Evolutionary conservation across 37 sponge, comb jelly and placozoan species (phyloP), one percentile per base, ranked within the genome.

Genomic region (Geodia barretti): DNA sequence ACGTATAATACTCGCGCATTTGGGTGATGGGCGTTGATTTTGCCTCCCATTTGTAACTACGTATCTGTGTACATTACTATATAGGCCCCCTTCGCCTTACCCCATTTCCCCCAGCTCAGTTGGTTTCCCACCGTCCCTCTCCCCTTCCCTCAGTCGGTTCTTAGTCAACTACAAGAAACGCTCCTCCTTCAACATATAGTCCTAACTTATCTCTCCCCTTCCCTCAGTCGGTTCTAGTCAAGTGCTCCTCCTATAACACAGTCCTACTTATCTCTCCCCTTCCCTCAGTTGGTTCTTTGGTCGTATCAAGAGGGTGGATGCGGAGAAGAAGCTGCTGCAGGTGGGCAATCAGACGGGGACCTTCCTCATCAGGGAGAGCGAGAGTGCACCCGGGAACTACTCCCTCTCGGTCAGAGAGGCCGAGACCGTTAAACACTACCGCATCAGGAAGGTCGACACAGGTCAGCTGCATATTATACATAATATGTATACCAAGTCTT

Each of bases 361-460:
- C 31, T 96, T 79, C 72, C 79, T 96, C 26, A 90, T 96, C 66
- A 67, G 96, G 43, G 94, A 96, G 84, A 96, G 96, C 64, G 96
- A 96, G 79, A 96, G 96, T 78, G 84, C 90, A 47, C 94, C 96
- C 4, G 94, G 96, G 29, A 88, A 93, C 67, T 96, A 90, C 64
- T 93, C 96, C 25, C 89, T 96, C 29, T 92, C 93, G 0, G 87
- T 96, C 0, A 72, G 88, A 40, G 96, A 96, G 19, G 93, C 77
- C 20, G 94, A 96, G 63, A 82, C 88, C 19, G 92, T 96, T 60
- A 96, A 96, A 62, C 96, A 96, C 69, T 96, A 96, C 67, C 91
- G 96, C 36, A 92, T 96, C 29, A 85, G 92, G 66, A 92, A 92
- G 60, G 89, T 83, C 21, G 79, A 92, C 79, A 70, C 79, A 62